These are phyloP conservation scores for Atethmia centrago DNA, from an alignment of 2,888 invertebrate genomes.

Conservation along the genomic window DNA sequence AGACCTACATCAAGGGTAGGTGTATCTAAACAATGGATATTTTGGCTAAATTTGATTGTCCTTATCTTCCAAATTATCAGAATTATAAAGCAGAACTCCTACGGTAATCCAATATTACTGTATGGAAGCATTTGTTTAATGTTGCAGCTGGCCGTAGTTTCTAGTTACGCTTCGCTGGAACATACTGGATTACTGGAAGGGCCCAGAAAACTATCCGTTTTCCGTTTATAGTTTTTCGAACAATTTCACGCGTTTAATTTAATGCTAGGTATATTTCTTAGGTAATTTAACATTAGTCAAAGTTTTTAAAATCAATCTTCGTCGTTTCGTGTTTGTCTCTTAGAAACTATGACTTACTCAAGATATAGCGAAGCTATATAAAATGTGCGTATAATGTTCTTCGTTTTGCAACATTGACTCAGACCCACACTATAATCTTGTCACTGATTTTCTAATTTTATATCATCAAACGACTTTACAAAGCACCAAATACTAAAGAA, in stretches of 20 bases:
- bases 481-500: neutral
- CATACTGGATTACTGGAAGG: neutral
- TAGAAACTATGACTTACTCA: no score
- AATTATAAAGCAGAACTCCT: slow-evolving; percentile 54
- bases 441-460: neutral
- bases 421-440: accelerated
- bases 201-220: slow-evolving; percentile 2
- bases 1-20: slow-evolving; percentile 42
- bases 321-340: neutral
- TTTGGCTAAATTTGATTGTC: slow-evolving; percentile 63
- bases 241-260: neutral
- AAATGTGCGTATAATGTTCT: neutral
- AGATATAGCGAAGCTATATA: neutral
- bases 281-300: neutral
- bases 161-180: slow-evolving; percentile 37
- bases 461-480: neutral
- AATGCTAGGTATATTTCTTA: neutral
- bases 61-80: slow-evolving; percentile 66
- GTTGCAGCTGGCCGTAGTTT: slow-evolving; percentile 55
- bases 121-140: slow-evolving; percentile 25
- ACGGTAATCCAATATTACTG: slow-evolving; percentile 48
- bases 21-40: slow-evolving; percentile 62
- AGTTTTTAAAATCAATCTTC: neutral
- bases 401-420: neutral
- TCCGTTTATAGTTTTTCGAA: neutral